These are phyloP conservation scores for Aphodius sticticus DNA, from an alignment of 2,888 invertebrate genomes.

Conservation along the genomic window DNA sequence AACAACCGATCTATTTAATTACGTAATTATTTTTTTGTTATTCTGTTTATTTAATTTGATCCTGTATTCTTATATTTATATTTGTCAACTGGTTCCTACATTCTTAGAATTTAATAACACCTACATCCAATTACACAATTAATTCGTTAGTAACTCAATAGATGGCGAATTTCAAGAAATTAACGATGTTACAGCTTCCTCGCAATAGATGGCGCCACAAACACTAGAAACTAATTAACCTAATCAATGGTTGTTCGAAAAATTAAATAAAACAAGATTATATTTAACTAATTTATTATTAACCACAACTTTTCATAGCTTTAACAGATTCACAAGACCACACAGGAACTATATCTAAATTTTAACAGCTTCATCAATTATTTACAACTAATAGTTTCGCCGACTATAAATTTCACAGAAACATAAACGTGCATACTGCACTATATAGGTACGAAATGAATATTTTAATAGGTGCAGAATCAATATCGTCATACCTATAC, in stretches of 20 bases:
- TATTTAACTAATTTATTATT: neutral
- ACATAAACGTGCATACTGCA: neutral
- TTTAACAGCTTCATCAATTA: neutral
- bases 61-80: too few relatives aligned
- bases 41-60: too few relatives aligned
- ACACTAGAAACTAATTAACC: neutral
- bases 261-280: neutral
- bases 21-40: neutral
- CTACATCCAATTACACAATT: too few relatives aligned
- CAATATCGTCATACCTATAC: neutral
- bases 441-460: neutral
- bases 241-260: neutral
- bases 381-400: neutral
- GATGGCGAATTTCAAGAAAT: neutral
- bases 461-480: neutral
- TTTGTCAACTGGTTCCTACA: too few relatives aligned
- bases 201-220: neutral
- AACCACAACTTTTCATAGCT: neutral
- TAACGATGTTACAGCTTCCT: neutral
- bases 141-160: too few relatives aligned
- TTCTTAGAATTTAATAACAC: too few relatives aligned
- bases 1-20: neutral
- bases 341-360: neutral
- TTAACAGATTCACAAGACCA: neutral
- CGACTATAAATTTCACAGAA: neutral